Conservation (phyloP, 2,113 vertebrate species). For the Serinus canaria region DNA sequence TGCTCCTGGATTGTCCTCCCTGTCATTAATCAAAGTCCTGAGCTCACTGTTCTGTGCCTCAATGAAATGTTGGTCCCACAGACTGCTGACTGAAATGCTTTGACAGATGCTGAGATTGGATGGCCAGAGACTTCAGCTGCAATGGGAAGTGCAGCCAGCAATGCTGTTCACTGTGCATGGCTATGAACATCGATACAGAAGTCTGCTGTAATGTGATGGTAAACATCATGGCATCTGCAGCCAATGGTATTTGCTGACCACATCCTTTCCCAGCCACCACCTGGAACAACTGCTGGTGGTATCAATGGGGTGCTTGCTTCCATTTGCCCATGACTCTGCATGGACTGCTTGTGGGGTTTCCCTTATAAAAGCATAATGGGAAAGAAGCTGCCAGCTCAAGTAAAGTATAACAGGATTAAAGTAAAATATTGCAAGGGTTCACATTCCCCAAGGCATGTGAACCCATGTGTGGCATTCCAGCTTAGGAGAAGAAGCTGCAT, state of each 20-base stretch:
- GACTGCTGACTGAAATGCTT: not conserved
- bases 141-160: not conserved
- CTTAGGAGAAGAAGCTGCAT: not conserved
- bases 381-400: not conserved
- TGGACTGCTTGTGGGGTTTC: not conserved
- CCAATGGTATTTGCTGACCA: fast-evolving
- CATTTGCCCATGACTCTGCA: not conserved
- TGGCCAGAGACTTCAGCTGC: not conserved
- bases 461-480: not conserved
- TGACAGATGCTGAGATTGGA: fast-evolving
- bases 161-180: fast-evolving
- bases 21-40: not conserved
- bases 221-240: not conserved
- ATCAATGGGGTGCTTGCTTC: fast-evolving
- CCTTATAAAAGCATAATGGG: not conserved
- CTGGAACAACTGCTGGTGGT: not conserved
- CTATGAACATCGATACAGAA: fast-evolving
- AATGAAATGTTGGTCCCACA: fast-evolving
- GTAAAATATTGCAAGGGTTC: not conserved
- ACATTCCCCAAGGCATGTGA: not conserved
- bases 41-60: not conserved
- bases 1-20: not conserved
- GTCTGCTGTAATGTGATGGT: not conserved
- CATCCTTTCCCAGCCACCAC: not conserved
- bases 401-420: too few relatives aligned